Evolutionary conservation across 1,140 invertebrate genomes (phyloP).

Genomic region (Drosophila rhopaloa): DNA sequence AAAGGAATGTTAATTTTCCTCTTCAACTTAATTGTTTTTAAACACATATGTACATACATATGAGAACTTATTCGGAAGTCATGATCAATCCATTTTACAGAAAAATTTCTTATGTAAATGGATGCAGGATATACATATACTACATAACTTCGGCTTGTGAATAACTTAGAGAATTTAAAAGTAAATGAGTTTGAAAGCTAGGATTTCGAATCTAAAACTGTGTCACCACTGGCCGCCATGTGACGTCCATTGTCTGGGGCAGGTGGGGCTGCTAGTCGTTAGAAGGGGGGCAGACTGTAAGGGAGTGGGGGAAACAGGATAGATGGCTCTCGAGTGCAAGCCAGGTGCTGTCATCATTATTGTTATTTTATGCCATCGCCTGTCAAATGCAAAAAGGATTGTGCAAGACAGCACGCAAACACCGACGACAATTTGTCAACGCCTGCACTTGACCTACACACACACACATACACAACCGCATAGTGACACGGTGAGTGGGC

Average conservation of each 20-base stretch:
- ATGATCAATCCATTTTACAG: too few species aligned
- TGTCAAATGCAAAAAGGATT: conserved; percentile 73
- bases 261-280: conserved; percentile 7
- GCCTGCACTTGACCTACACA: conserved; percentile 74
- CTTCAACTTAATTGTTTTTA: too few species aligned
- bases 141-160: too few species aligned
- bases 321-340: conserved; percentile 30
- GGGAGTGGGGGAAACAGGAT: conserved; percentile 7
- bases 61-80: too few species aligned
- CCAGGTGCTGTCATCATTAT: conserved; percentile 46
- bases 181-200: too few species aligned
- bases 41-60: too few species aligned
- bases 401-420: conserved; percentile 48
- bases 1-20: too few species aligned
- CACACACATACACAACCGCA: conserved; percentile 3
- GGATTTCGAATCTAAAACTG: too few species aligned
- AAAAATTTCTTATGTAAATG: too few species aligned
- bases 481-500: not conserved
- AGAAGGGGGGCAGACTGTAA: not conserved
- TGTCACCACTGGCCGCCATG: conserved; percentile 4
- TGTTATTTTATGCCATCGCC: conserved; percentile 70
- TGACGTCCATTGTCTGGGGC: not conserved
- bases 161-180: too few species aligned
- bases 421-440: conserved; percentile 71
- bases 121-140: too few species aligned